Percentiles rank a stretch among this genome's conserved stretches.
Evolutionary conservation across 2,888 invertebrate genomes (phyloP).

Genomic region (Crocallis elinguaria): DNA sequence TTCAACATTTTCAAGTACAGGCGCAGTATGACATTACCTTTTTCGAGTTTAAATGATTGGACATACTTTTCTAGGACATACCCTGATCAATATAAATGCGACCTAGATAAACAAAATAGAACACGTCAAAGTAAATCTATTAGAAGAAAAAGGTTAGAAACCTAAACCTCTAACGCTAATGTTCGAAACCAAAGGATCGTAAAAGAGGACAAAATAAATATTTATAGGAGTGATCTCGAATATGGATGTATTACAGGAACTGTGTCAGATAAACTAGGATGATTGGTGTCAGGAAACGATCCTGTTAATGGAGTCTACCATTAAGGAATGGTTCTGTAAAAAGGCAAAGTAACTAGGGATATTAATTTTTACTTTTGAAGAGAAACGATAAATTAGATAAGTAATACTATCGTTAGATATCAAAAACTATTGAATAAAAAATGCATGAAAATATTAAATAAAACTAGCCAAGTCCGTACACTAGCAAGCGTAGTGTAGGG

Average conservation of each 20-base stretch:
- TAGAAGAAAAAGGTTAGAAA: constrained; percentile 15
- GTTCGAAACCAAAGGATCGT: constrained; percentile 13
- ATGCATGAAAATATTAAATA: too few relatives aligned
- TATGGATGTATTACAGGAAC: constrained; percentile 1
- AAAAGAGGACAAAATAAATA: constrained; percentile 13
- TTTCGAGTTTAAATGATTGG: not conserved
- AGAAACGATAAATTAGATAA: too few relatives aligned
- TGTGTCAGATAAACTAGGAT: not conserved
- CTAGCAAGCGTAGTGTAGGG: too few relatives aligned
- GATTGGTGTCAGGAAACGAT: not conserved
- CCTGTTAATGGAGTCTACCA: too few relatives aligned
- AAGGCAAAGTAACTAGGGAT: too few relatives aligned
- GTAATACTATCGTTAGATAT: too few relatives aligned
- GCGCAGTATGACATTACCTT: too few relatives aligned
- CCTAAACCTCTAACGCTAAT: constrained; percentile 16
- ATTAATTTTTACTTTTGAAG: too few relatives aligned
- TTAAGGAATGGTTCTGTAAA: too few relatives aligned
- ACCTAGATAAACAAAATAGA: not conserved
- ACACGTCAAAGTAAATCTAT: not conserved
- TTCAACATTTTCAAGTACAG: too few relatives aligned
- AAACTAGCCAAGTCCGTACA: too few relatives aligned
- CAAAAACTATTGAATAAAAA: too few relatives aligned
- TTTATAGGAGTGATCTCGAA: constrained; percentile 10
- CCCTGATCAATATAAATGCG: not conserved
- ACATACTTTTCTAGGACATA: not conserved